A percentile compares a stretch with the other conserved stretches of the same genome.
These are phyloP conservation scores for Podocnemis expansa DNA, from an alignment of 2,113 vertebrate genomes.

Conservation along the genomic window DNA sequence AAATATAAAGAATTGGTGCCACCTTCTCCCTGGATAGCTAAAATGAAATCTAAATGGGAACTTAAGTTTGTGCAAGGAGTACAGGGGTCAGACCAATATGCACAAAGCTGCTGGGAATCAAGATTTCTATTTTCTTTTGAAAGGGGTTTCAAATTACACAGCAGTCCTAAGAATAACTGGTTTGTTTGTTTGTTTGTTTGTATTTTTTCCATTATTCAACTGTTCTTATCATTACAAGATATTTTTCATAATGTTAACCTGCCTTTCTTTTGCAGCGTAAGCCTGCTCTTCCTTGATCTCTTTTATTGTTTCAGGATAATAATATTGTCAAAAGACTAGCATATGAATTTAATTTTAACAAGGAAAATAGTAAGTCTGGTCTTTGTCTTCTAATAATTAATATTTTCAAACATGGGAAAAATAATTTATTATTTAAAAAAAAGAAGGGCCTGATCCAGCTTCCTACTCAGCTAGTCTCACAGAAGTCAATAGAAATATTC, in stretches of 20 bases:
- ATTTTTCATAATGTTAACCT: neutral
- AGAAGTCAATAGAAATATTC: neutral
- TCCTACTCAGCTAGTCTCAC: neutral
- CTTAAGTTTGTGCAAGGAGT: neutral
- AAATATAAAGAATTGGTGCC: neutral
- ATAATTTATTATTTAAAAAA: neutral
- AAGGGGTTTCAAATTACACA: neutral
- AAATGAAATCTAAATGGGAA: neutral
- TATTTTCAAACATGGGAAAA: neutral
- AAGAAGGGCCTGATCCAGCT: neutral
- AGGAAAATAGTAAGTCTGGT: neutral
- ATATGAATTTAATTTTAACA: neutral
- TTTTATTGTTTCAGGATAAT: neutral
- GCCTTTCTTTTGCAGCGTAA: neutral
- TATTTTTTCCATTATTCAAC: neutral
- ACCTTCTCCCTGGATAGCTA: neutral
- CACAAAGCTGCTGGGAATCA: neutral
- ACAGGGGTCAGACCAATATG: neutral
- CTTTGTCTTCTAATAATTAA: neutral
- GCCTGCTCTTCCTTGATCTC: neutral
- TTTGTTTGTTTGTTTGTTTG: too few species aligned
- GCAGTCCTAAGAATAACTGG: neutral
- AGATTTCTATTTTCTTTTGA: neutral
- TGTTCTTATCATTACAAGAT: neutral
- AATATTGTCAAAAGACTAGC: neutral